Evolutionary conservation across 2,888 invertebrate species (phyloP).

Genomic region (Caradrina kadenii): DNA sequence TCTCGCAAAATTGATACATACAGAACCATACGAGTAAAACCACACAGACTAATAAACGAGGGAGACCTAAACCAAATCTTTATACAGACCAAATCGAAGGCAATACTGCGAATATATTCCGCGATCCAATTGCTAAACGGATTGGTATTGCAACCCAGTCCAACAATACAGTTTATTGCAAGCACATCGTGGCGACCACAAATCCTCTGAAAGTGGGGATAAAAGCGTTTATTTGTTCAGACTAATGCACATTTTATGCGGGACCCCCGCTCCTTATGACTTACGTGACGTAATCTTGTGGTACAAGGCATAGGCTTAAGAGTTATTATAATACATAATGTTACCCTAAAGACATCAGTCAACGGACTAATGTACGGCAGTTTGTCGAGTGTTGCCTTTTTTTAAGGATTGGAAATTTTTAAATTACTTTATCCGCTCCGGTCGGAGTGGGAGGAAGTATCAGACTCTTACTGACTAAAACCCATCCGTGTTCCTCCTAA

Average conservation of each 20-base stretch:
- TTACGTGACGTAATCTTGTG: slow-evolving; percentile 81
- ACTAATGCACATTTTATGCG: slow-evolving; percentile 89
- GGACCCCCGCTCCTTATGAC: slow-evolving; percentile 84
- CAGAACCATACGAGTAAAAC: slow-evolving; percentile 4
- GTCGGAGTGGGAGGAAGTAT: too few relatives aligned
- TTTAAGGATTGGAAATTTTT: too few relatives aligned
- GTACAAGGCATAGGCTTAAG: slow-evolving; percentile 60
- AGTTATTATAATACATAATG: slow-evolving; percentile 21
- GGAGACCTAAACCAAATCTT: slow-evolving; percentile 36
- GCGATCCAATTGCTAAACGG: slow-evolving; percentile 60
- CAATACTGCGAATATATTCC: slow-evolving; percentile 47
- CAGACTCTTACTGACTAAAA: too few relatives aligned
- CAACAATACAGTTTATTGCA: slow-evolving; percentile 71
- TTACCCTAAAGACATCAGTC: too few relatives aligned
- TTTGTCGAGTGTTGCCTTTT: too few relatives aligned
- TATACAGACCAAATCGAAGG: slow-evolving; percentile 38
- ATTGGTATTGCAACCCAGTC: slow-evolving; percentile 58
- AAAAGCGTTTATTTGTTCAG: slow-evolving; percentile 89
- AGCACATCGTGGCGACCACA: slow-evolving; percentile 78
- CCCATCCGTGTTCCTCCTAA: too few relatives aligned
- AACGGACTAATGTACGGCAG: too few relatives aligned
- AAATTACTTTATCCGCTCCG: too few relatives aligned
- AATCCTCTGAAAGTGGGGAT: slow-evolving; percentile 83
- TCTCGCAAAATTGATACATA: background rate
- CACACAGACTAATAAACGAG: slow-evolving; percentile 23